Evolutionary conservation across 2,113 vertebrate species (phyloP).

Genomic region (Heteronetta atricapilla): DNA sequence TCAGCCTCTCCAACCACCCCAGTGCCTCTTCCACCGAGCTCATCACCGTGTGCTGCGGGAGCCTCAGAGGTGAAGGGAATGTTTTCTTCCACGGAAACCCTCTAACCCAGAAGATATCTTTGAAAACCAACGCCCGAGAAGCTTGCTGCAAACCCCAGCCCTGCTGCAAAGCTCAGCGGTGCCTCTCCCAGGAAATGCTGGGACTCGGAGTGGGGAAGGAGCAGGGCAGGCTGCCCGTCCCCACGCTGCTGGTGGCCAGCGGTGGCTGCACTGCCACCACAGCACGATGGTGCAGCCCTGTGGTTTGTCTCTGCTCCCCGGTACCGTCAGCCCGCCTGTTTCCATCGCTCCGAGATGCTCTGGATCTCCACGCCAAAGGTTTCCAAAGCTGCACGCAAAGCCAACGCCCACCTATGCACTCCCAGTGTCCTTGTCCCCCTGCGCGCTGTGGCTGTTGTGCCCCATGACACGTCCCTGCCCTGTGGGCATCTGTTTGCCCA

Average conservation of each 20-base stretch:
- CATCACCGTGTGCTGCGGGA: not conserved
- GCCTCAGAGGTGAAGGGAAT: not conserved
- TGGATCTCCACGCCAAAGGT: slow-evolving; percentile 25
- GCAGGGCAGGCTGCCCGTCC: not conserved
- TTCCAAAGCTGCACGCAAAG: slow-evolving; percentile 40
- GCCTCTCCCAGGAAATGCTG: not conserved
- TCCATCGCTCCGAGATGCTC: not conserved
- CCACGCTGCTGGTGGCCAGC: not conserved
- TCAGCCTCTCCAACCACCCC: not conserved
- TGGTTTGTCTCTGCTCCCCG: not conserved
- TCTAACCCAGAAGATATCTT: not conserved
- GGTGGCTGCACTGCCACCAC: not conserved
- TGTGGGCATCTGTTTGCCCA: not conserved
- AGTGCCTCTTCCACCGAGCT: not conserved
- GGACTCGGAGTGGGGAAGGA: not conserved
- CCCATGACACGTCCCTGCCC: accelerated
- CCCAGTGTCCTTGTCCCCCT: not conserved
- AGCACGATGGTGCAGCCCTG: not conserved
- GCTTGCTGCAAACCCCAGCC: not conserved
- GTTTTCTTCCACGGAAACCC: not conserved
- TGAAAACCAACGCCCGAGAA: accelerated
- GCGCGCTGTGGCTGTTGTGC: not conserved
- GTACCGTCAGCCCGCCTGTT: not conserved
- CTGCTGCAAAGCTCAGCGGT: not conserved
- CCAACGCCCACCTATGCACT: not conserved